phyloP scores from a whole-genome alignment of 2,797 vertebrate genomes.

The Neostethus bicornis region DNA sequence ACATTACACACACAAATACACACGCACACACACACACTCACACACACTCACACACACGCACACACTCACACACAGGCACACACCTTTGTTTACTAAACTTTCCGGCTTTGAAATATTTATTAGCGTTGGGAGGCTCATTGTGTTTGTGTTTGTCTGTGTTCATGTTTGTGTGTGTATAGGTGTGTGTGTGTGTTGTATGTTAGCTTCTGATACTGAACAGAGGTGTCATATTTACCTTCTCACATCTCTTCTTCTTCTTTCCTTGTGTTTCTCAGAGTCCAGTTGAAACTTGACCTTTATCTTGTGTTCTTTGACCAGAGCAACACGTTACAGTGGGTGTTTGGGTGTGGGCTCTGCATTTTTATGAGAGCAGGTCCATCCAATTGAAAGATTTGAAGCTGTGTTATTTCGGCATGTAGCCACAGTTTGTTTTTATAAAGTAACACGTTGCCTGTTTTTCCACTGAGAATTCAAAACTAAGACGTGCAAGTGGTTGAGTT shows the following conservation, averaged over 20 bases:
- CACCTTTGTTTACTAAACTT: conserved; percentile 41
- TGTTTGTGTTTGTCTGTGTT: conserved; percentile 41
- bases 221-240: conserved; percentile 60
- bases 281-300: conserved; percentile 52
- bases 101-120: conserved; percentile 81
- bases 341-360: conserved; percentile 3
- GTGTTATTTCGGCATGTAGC: neutral
- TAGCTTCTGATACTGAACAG: conserved; percentile 42
- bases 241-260: conserved; percentile 15
- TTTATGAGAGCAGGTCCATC: conserved; percentile 7
- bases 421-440: neutral
- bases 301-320: conserved; percentile 42
- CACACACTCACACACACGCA: conserved; percentile 31
- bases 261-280: conserved; percentile 7
- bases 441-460: too few species aligned
- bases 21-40: conserved; percentile 17
- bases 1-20: conserved; percentile 13
- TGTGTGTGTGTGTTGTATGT: conserved; percentile 23
- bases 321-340: conserved; percentile 34
- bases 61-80: conserved; percentile 27
- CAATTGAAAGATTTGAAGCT: neutral
- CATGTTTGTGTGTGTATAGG: conserved; percentile 30
- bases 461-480: too few species aligned
- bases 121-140: conserved; percentile 79
- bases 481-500: too few species aligned